These are phyloP conservation scores for Aphelenchoides besseyi DNA, from an alignment of 1,140 invertebrate species.

Conservation along the genomic window DNA sequence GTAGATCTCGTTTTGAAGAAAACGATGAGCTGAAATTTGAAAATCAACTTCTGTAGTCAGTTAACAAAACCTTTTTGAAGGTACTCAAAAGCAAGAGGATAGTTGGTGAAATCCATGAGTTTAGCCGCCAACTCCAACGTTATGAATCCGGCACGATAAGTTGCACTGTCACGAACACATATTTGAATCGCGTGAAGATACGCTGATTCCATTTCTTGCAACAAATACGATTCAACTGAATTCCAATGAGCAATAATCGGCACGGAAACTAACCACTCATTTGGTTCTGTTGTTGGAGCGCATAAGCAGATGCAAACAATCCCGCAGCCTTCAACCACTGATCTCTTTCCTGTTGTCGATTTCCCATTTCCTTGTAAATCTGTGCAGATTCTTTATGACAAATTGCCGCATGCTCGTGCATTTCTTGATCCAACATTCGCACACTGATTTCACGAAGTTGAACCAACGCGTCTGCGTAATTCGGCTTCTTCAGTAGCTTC, in stretches of 20 bases:
- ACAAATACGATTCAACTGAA: not conserved
- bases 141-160: not conserved
- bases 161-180: not conserved
- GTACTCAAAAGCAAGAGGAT: conserved; percentile 8
- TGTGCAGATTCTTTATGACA: conserved; percentile 8
- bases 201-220: conserved; percentile 1
- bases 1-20: conserved; percentile 10
- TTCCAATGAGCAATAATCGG: not conserved
- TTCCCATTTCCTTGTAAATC: conserved; percentile 4
- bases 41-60: too few relatives aligned
- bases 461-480: conserved; percentile 34
- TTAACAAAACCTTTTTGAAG: conserved; percentile 10
- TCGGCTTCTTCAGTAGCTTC: conserved; percentile 48
- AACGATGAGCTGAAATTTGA: conserved; percentile 16
- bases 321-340: not conserved
- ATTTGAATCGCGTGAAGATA: not conserved
- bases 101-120: not conserved
- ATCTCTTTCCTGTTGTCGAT: not conserved
- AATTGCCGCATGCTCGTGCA: not conserved
- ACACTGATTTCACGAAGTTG: conserved; percentile 18
- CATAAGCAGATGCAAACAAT: not conserved
- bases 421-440: not conserved
- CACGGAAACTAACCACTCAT: not conserved
- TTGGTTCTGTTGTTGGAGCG: not conserved
- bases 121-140: conserved; percentile 8